A percentile compares a stretch with the other conserved stretches of the same genome.
Conservation (phyloP, 2,113 vertebrate species). For the Calyptommatus sinebrachiatus region DNA sequence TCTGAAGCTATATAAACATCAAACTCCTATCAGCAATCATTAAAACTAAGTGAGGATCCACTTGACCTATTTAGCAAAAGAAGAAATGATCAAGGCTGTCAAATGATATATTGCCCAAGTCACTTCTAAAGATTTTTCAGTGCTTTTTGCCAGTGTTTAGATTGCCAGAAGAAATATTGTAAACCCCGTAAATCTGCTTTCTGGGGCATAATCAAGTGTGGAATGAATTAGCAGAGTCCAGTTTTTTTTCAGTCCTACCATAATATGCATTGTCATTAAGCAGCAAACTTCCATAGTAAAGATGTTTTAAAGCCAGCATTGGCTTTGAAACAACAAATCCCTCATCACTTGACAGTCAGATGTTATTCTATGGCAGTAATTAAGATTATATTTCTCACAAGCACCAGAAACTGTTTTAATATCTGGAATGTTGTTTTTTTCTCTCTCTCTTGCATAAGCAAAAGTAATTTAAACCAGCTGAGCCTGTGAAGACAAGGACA, state of each 20-base stretch:
- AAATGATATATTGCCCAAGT: background rate
- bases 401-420: constrained; percentile 55
- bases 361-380: constrained; percentile 35
- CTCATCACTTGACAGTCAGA: constrained; percentile 49
- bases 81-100: background rate
- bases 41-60: background rate
- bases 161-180: background rate
- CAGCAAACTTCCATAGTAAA: constrained; percentile 16
- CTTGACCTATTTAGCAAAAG: background rate
- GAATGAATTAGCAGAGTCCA: background rate
- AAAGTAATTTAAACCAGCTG: constrained; percentile 66
- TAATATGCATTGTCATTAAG: constrained; percentile 30
- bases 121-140: constrained; percentile 1
- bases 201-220: constrained; percentile 17
- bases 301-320: constrained; percentile 37
- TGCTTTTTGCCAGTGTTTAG: constrained; percentile 24
- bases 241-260: constrained; percentile 33
- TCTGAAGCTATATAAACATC: background rate
- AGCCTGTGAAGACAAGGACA: constrained; percentile 39
- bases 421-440: constrained; percentile 62
- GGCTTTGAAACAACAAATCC: background rate
- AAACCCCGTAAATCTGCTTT: background rate
- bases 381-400: constrained; percentile 59
- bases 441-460: constrained; percentile 41
- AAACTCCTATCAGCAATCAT: background rate